These are phyloP conservation scores for Percopsis transmontana DNA, from an alignment of 2,113 vertebrate species.

Conservation along the genomic window DNA sequence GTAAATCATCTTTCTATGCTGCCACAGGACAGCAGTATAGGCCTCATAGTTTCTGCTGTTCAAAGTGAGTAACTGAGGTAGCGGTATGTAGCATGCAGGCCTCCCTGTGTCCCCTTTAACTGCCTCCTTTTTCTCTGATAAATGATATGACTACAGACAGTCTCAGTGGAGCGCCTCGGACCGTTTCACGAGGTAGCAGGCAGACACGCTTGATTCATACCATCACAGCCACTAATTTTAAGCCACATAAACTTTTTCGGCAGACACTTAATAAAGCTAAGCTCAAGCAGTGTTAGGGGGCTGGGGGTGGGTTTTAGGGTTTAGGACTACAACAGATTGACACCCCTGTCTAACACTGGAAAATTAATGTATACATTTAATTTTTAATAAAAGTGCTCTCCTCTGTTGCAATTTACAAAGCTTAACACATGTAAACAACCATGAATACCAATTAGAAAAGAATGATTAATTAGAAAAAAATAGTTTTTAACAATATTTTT, in stretches of 20 bases:
- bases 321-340: background rate
- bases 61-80: background rate
- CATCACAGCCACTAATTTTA: slow-evolving; percentile 37
- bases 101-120: background rate
- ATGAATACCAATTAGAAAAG: no score
- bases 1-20: no score
- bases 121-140: background rate
- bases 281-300: slow-evolving; percentile 14
- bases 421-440: no score
- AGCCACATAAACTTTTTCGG: slow-evolving; percentile 30
- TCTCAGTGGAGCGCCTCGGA: background rate
- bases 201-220: slow-evolving; percentile 12
- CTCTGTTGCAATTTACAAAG: no score
- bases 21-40: background rate
- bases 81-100: background rate
- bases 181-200: slow-evolving; percentile 2
- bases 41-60: background rate
- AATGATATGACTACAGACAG: background rate
- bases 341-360: no score
- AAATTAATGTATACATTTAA: no score
- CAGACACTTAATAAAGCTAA: slow-evolving; percentile 24
- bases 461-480: no score
- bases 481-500: no score
- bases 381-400: no score
- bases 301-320: background rate